Evolutionary conservation across 2,797 vertebrate genomes (phyloP), one percentile per base, ranked within the genome.

Genomic region (Micropoecilia bifurca): DNA sequence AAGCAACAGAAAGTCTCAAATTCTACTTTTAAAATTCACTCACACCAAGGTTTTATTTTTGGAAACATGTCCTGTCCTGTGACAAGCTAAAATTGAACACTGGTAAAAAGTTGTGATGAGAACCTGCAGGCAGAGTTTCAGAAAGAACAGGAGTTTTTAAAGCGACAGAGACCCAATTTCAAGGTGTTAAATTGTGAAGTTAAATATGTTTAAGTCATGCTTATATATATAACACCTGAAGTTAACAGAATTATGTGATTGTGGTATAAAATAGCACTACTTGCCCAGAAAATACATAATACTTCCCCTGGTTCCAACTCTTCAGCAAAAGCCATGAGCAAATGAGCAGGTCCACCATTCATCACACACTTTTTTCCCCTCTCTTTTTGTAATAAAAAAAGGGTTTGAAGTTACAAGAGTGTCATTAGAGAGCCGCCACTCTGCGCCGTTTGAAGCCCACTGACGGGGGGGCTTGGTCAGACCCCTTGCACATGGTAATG

Each of bases 401-500:
- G 55, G 77, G 61, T 36, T 80, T 80, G 50, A 80, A 76, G 53
- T 88, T 82, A 83, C 83, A 81, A 74, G 66, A 53, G 79, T 84
- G 81, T 91, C 89, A 93, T 92, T 94, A 89, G 68, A 77, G 63
- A 75, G 84, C 39, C 81, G 59, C 81, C 74, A 74, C 89, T 85
- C 66, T 61, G 69, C 77, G 83, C 84, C 84, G 33, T 78, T 90
- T 43, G 43, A 80, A 79, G 87, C 81, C 92, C 88, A 89, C 93
- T 89, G 86, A 88, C 81, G 83, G 89, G 88, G 88, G 88, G 88
- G 86, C 90, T 90, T 33, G 57, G 79, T 89, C 82, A 85, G 86
- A 50, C 91, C 92, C 93, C 90, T 95, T 96, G 95, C 92, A 95
- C 95, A 96, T 96, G 96, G 92, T 96, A 96, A 97, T 96, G 94